Evolutionary conservation across 2,888 invertebrate species (phyloP).

Genomic region (Dynastes tityus): DNA sequence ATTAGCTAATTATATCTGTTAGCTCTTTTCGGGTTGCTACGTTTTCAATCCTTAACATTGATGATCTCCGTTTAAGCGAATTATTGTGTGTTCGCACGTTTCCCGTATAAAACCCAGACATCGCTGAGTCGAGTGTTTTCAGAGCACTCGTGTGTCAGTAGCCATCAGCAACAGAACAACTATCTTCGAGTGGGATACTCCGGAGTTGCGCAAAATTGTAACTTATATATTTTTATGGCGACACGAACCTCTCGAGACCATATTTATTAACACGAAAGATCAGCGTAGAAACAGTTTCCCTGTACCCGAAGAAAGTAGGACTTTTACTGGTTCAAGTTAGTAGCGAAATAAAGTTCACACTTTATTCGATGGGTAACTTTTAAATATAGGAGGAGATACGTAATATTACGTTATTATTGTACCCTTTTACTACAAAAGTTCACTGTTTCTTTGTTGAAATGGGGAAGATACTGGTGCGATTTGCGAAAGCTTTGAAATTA

Average conservation of each 20-base stretch:
- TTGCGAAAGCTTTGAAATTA: too few species aligned
- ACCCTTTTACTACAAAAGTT: too few species aligned
- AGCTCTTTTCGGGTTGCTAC: background rate
- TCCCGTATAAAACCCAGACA: slow-evolving; percentile 38
- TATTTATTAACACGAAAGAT: slow-evolving; percentile 44
- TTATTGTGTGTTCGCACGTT: slow-evolving; percentile 24
- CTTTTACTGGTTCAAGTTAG: slow-evolving; percentile 22
- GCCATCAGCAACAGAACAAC: slow-evolving; percentile 34
- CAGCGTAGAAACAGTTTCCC: slow-evolving; percentile 28
- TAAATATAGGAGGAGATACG: background rate
- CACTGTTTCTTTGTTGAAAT: too few species aligned
- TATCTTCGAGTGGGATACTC: slow-evolving; percentile 4
- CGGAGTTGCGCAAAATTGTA: slow-evolving; percentile 38
- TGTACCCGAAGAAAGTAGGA: slow-evolving; percentile 23
- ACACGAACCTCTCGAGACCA: slow-evolving; percentile 38
- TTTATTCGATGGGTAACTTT: slow-evolving; percentile 1
- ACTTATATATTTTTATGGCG: slow-evolving; percentile 44
- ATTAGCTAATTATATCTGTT: slow-evolving; percentile 2
- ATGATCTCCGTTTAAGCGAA: slow-evolving; percentile 7
- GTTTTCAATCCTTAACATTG: slow-evolving; percentile 9
- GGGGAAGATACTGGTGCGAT: too few species aligned
- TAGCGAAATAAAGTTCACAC: slow-evolving; percentile 21
- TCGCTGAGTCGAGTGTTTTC: slow-evolving; percentile 36
- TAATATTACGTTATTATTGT: too few species aligned
- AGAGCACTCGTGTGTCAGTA: slow-evolving; percentile 29